Percentiles rank a stretch among this genome's conserved stretches.
These are phyloP conservation scores for Pteronura brasiliensis DNA, from an alignment of 2,113 vertebrate genomes.

Conservation along the genomic window DNA sequence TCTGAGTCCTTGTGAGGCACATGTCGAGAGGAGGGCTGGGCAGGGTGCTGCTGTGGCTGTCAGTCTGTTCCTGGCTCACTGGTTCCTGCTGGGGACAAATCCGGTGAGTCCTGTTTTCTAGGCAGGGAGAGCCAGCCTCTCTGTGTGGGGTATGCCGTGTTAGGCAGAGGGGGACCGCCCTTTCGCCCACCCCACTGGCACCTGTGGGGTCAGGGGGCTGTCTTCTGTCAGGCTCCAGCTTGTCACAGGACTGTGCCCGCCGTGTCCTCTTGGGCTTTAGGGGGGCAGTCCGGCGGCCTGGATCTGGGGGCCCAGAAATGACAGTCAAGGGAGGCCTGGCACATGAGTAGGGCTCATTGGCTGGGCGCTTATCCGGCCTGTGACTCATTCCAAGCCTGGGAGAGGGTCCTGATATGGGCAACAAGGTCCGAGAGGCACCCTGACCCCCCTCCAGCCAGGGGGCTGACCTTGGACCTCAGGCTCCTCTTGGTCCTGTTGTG, in stretches of 20 bases:
- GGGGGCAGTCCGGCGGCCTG: conserved; percentile 70
- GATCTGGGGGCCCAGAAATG: conserved; percentile 66
- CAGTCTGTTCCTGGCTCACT: conserved; percentile 75
- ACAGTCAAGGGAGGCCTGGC: not conserved
- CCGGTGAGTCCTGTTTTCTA: conserved; percentile 39
- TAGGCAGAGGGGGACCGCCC: not conserved
- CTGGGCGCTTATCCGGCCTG: not conserved
- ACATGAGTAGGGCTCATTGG: not conserved
- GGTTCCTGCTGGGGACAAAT: conserved; percentile 73
- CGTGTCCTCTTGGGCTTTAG: conserved; percentile 81
- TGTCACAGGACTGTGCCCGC: conserved; percentile 82
- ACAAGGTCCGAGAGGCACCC: not conserved
- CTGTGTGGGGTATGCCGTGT: rapidly evolving
- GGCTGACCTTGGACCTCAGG: conserved; percentile 65
- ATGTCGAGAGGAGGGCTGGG: conserved; percentile 51
- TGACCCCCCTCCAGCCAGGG: not conserved
- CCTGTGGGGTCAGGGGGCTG: conserved; percentile 64
- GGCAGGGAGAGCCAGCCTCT: not conserved
- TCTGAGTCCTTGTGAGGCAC: conserved; percentile 61
- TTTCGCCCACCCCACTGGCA: conserved; percentile 48
- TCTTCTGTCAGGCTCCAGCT: conserved; percentile 77
- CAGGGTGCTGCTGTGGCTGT: conserved; percentile 29
- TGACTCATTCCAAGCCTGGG: not conserved
- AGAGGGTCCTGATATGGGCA: not conserved
- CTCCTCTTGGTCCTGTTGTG: conserved; percentile 72